phyloP scores from a whole-genome alignment of 2,113 vertebrate species.

The Oryzias celebensis region DNA sequence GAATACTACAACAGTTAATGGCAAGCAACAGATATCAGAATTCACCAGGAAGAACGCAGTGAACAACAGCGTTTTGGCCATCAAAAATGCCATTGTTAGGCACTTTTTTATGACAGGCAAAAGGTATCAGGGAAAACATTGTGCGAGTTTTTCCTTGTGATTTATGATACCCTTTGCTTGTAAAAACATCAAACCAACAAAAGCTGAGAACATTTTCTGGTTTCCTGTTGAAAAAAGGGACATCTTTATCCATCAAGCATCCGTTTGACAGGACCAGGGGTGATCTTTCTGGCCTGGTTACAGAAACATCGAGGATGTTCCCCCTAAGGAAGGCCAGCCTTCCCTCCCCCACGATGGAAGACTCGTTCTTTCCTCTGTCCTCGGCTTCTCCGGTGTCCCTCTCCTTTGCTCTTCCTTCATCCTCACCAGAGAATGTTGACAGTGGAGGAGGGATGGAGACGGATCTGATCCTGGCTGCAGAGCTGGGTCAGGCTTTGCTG shows the following conservation, averaged over 20 bases:
- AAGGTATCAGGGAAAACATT: no score
- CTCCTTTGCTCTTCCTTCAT: conserved; percentile 48
- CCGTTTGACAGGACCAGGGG: conserved; percentile 2
- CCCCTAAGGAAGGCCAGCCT: conserved; percentile 67
- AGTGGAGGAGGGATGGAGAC: conserved; percentile 68
- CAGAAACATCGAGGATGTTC: conserved; percentile 56
- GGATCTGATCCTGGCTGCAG: conserved; percentile 80
- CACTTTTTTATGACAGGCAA: no score
- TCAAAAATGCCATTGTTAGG: no score
- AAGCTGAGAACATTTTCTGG: no score
- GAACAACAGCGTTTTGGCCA: no score
- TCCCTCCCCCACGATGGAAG: conserved; percentile 75
- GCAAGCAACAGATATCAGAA: no score
- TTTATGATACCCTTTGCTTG: no score
- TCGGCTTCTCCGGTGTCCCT: conserved; percentile 65
- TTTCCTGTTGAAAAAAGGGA: background rate
- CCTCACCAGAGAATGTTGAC: conserved; percentile 40
- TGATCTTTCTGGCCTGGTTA: conserved; percentile 27
- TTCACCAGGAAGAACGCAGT: no score
- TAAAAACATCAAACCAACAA: background rate
- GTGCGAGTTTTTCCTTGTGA: no score
- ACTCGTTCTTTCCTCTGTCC: conserved; percentile 79
- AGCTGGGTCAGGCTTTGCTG: conserved; percentile 78
- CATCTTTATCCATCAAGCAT: background rate
- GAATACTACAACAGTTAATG: background rate